Percentiles rank a stretch among this genome's conserved stretches.
Conservation (phyloP, 1,140 invertebrate genomes). For the Zelostemma sp. region DNA sequence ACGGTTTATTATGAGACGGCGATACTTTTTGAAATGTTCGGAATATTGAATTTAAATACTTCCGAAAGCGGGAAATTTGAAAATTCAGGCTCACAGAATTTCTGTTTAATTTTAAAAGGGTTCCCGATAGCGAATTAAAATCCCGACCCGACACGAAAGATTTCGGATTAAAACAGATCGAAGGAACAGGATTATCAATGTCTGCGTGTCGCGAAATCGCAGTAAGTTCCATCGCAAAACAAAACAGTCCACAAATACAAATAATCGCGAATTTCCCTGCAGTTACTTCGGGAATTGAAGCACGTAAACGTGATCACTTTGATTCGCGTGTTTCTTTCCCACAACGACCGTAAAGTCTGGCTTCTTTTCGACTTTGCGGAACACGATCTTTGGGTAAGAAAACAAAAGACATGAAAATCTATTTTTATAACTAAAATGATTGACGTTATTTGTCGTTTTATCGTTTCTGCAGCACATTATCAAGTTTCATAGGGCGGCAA, state of each 20-base stretch:
- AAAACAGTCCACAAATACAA: no score
- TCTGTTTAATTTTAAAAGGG: slow-evolving; percentile 42
- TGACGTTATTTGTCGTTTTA: slow-evolving; percentile 5
- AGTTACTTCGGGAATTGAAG: slow-evolving; percentile 97
- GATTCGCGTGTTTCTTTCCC: slow-evolving; percentile 97
- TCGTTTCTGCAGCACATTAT: slow-evolving; percentile 89
- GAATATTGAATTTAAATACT: no score
- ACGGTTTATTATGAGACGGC: no score
- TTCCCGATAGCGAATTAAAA: slow-evolving; percentile 68
- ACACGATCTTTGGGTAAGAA: slow-evolving; percentile 95
- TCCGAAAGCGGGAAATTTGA: no score
- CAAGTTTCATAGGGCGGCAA: slow-evolving; percentile 98
- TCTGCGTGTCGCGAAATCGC: slow-evolving; percentile 99
- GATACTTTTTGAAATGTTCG: no score
- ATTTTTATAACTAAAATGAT: slow-evolving; percentile 5
- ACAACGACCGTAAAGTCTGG: slow-evolving; percentile 98
- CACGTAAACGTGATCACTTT: slow-evolving; percentile 98
- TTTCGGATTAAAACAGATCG: slow-evolving; percentile 99
- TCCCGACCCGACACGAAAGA: slow-evolving; percentile 82
- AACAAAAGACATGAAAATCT: not conserved
- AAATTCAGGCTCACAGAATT: not conserved
- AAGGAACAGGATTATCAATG: slow-evolving; percentile 99
- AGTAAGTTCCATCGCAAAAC: no score
- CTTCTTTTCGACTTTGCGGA: slow-evolving; percentile 99
- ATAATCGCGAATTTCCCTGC: slow-evolving; percentile 59